Evolutionary conservation across 2,888 invertebrate species (phyloP).

Genomic region (Ptychoptera contaminata): DNA sequence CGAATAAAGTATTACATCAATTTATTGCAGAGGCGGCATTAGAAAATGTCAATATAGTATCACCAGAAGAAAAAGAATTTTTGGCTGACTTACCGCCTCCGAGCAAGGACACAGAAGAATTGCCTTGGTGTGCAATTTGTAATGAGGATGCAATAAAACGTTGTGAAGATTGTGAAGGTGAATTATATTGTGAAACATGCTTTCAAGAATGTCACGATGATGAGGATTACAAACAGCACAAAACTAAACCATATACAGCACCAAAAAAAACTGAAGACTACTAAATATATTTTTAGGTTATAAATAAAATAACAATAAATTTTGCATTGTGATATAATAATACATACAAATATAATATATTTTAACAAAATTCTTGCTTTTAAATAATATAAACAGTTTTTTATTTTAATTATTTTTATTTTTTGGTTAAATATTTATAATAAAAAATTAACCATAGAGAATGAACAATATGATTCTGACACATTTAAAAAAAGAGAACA

Average conservation of each 20-base stretch:
- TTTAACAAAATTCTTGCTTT: no score
- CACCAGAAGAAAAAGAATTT: constrained; percentile 30
- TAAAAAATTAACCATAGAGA: no score
- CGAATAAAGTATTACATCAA: constrained; percentile 15
- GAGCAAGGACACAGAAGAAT: constrained; percentile 34
- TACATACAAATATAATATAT: no score
- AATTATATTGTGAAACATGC: constrained; percentile 65
- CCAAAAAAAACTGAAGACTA: constrained; percentile 9
- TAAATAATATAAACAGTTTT: no score
- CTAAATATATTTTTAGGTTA: no score
- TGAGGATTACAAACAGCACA: constrained; percentile 34
- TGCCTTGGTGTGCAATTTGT: constrained; percentile 76
- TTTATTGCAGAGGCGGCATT: constrained; percentile 36
- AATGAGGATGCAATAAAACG: constrained; percentile 60
- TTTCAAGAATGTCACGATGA: constrained; percentile 54
- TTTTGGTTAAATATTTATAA: no score
- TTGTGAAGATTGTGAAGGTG: constrained; percentile 62
- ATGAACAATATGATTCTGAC: no score
- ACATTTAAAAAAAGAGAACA: no score
- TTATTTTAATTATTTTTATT: no score
- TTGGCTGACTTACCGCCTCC: constrained; percentile 14
- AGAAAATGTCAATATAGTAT: constrained; percentile 20
- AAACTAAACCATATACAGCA: constrained; percentile 19
- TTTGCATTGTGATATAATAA: no score
- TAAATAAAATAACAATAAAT: no score